These are phyloP conservation scores for Drosophila demipolita DNA, from an alignment of 2,888 invertebrate species.

Conservation along the genomic window DNA sequence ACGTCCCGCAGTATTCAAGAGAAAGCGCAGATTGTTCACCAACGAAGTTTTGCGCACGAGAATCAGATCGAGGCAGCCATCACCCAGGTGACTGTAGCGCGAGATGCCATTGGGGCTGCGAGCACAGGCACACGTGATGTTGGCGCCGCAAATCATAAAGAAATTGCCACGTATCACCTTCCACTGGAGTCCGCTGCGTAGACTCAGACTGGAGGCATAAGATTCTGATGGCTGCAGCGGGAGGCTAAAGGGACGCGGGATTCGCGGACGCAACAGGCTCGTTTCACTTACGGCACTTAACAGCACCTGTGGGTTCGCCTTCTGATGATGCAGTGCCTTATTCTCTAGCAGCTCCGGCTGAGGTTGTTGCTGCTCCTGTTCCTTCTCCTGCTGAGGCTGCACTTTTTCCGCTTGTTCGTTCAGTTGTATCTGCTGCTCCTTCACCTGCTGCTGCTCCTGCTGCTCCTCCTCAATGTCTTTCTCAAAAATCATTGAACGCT, in stretches of 20 bases:
- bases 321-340: not conserved
- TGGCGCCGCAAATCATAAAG: constrained; percentile 91
- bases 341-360: not conserved
- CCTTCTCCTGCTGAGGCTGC: not conserved
- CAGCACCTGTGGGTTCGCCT: constrained; percentile 16
- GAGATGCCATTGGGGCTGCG: constrained; percentile 91
- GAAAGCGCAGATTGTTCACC: constrained; percentile 89
- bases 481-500: constrained; percentile 39
- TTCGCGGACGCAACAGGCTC: constrained; percentile 48
- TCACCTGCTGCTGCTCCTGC: not conserved
- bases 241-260: constrained; percentile 43
- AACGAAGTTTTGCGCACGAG: constrained; percentile 90
- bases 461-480: constrained; percentile 6
- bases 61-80: constrained; percentile 92
- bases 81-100: constrained; percentile 91
- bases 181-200: constrained; percentile 82
- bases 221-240: constrained; percentile 31
- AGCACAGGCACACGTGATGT: constrained; percentile 91
- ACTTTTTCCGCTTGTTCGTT: no score
- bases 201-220: constrained; percentile 38
- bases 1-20: constrained; percentile 88
- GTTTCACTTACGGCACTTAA: constrained; percentile 43
- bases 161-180: constrained; percentile 89
- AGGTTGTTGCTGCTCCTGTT: constrained; percentile 1
- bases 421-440: not conserved